A percentile compares a stretch with the other conserved stretches of the same genome.
Evolutionary conservation across 2,888 invertebrate genomes (phyloP).

Genomic region (Zygaena filipendulae): DNA sequence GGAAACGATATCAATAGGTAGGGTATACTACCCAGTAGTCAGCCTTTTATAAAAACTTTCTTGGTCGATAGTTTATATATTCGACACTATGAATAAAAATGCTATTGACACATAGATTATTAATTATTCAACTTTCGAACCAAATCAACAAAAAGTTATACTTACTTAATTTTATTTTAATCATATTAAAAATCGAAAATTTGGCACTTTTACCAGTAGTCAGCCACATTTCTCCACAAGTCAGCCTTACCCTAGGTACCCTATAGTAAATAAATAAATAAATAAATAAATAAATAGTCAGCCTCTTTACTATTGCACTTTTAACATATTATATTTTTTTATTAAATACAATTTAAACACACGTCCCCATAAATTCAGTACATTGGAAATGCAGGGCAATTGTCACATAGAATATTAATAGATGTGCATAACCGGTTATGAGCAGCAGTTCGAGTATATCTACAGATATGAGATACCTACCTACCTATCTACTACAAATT

Average conservation of each 20-base stretch:
- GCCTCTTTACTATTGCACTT: constrained; percentile 1
- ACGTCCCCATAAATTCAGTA: background rate
- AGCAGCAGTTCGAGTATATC: too few species aligned
- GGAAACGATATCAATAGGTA: too few species aligned
- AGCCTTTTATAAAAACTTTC: background rate
- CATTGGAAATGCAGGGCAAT: constrained; percentile 1
- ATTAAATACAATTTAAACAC: constrained; percentile 1
- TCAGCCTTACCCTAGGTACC: constrained; percentile 6
- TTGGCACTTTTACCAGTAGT: constrained; percentile 6
- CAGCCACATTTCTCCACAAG: constrained; percentile 10
- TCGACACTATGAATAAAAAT: background rate
- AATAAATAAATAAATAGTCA: too few species aligned
- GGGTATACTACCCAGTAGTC: background rate
- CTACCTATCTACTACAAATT: too few species aligned
- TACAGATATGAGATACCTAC: too few species aligned
- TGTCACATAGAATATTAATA: constrained; percentile 6
- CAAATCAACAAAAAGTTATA: constrained; percentile 6
- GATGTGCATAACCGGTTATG: too few species aligned
- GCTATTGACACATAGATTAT: background rate
- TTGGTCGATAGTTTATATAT: background rate
- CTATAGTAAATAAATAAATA: too few species aligned
- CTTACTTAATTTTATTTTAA: constrained; percentile 1
- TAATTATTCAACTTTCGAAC: background rate
- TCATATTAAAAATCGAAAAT: constrained; percentile 5
- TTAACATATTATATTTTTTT: background rate